phyloP scores from a whole-genome alignment of 2,797 vertebrate genomes.

The Myotis pilosus region DNA sequence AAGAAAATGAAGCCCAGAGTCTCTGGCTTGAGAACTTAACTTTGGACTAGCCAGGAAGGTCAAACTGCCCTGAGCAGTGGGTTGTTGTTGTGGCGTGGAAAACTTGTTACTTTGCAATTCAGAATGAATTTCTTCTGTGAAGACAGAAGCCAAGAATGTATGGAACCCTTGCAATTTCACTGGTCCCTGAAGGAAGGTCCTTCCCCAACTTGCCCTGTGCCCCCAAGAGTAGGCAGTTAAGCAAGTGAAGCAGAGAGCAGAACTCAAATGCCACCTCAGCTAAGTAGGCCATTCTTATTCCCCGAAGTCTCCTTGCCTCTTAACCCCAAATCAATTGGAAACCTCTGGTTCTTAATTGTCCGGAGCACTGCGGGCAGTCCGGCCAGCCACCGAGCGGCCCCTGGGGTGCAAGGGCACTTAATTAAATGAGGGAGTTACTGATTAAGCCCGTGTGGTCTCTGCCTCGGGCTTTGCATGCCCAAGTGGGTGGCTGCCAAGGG shows the following conservation, averaged over 20 bases:
- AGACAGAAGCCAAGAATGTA: slow-evolving; percentile 39
- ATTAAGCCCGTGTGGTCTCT: slow-evolving; percentile 81
- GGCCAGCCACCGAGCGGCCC: slow-evolving; percentile 65
- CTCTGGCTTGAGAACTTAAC: not conserved
- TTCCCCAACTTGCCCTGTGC: not conserved
- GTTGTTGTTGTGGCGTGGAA: not conserved
- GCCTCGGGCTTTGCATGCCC: slow-evolving; percentile 74
- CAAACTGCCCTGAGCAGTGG: not conserved
- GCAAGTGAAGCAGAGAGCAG: slow-evolving; percentile 69
- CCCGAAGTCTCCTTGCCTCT: slow-evolving; percentile 77
- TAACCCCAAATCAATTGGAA: slow-evolving; percentile 82
- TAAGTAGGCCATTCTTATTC: slow-evolving; percentile 81
- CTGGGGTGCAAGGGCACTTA: slow-evolving; percentile 73
- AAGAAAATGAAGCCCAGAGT: not conserved
- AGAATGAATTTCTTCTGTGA: not conserved
- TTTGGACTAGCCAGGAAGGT: not conserved
- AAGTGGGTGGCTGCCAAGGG: slow-evolving; percentile 66
- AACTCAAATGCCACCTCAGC: slow-evolving; percentile 65
- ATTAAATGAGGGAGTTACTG: slow-evolving; percentile 84
- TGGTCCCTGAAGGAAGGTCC: slow-evolving; percentile 15
- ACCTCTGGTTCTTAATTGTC: slow-evolving; percentile 79
- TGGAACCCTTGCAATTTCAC: not conserved
- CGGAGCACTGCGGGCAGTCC: slow-evolving; percentile 80
- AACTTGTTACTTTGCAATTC: not conserved
- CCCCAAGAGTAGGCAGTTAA: slow-evolving; percentile 49